These are phyloP conservation scores for Microtus oregoni DNA, from an alignment of 2,113 vertebrate species.

Conservation along the genomic window DNA sequence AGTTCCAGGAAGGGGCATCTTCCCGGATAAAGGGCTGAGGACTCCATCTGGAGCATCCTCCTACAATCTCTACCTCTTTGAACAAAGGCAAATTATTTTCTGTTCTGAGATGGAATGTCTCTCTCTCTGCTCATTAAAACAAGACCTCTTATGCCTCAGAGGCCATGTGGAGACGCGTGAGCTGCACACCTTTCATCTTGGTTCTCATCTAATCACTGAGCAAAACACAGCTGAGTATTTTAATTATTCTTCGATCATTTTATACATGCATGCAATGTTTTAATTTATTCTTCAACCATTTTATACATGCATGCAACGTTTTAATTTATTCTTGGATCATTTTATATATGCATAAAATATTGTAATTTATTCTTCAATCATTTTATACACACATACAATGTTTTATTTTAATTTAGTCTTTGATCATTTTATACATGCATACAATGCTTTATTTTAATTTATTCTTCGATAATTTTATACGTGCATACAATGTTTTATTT, in stretches of 20 bases:
- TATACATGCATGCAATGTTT: too few species aligned
- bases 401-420: too few species aligned
- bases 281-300: too few species aligned
- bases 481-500: not conserved
- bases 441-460: too few species aligned
- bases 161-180: not conserved
- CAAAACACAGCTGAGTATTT: not conserved
- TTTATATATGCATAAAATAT: too few species aligned
- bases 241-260: not conserved
- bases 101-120: not conserved
- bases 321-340: too few species aligned
- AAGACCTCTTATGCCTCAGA: not conserved
- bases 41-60: not conserved
- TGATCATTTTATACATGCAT: too few species aligned
- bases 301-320: too few species aligned
- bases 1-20: not conserved
- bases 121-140: not conserved
- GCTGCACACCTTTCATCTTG: not conserved
- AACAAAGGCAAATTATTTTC: not conserved
- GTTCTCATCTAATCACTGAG: not conserved
- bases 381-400: not conserved
- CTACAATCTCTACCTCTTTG: not conserved
- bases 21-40: not conserved
- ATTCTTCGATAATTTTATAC: not conserved
- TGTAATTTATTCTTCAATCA: too few species aligned